These are phyloP conservation scores for Oreotragus oreotragus DNA, from an alignment of 2,113 vertebrate genomes.

Conservation along the genomic window DNA sequence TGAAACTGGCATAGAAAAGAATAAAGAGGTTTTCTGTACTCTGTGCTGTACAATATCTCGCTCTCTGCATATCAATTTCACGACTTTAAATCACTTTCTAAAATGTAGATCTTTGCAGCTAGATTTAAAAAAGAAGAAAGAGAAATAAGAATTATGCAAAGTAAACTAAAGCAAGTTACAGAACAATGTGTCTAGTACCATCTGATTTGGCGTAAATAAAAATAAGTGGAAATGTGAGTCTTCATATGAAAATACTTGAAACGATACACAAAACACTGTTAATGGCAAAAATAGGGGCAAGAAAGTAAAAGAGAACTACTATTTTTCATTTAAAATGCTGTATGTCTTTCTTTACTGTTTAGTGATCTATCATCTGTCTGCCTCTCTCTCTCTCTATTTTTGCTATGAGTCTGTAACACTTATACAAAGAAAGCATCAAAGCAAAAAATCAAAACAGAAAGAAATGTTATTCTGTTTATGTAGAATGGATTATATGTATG, in stretches of 20 bases:
- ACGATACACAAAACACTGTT: background rate
- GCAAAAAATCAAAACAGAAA: background rate
- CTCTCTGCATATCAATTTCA: background rate
- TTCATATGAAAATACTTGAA: background rate
- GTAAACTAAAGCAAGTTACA: background rate
- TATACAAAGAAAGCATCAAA: background rate
- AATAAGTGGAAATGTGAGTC: background rate
- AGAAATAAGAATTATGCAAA: background rate
- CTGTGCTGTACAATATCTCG: background rate
- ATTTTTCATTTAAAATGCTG: background rate
- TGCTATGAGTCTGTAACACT: background rate
- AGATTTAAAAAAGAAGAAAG: background rate
- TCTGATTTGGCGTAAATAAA: background rate
- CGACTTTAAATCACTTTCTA: background rate
- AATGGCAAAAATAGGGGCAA: background rate
- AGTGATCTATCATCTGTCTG: background rate
- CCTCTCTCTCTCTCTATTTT: background rate
- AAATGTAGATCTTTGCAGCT: background rate
- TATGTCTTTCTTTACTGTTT: background rate
- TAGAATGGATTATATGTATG: background rate
- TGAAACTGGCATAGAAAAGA: background rate
- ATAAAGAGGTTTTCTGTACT: background rate
- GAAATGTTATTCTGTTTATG: background rate
- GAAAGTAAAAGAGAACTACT: background rate
- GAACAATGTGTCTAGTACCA: background rate